phyloP scores from a whole-genome alignment of 2,888 invertebrate genomes.

The Agrotis ipsilon region DNA sequence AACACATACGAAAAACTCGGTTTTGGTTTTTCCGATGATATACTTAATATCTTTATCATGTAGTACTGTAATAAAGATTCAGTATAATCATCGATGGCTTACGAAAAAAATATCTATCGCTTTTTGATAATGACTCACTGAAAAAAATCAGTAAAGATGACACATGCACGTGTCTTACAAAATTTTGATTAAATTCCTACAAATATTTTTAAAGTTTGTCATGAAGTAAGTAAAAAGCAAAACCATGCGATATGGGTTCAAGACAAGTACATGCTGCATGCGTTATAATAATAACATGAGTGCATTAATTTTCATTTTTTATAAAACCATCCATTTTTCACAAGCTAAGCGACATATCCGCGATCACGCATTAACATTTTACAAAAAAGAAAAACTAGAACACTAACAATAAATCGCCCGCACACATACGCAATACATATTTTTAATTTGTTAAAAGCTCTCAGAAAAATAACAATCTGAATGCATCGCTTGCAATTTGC shows the following conservation, averaged over 20 bases:
- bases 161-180: neutral
- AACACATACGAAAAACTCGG: neutral
- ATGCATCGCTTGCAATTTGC: slow-evolving; percentile 85
- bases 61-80: slow-evolving; percentile 11
- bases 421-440: slow-evolving; percentile 66
- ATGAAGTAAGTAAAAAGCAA: neutral
- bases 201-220: neutral
- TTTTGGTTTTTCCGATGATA: slow-evolving; percentile 1
- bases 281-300: slow-evolving; percentile 13
- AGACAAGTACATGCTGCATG: neutral
- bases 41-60: slow-evolving; percentile 7
- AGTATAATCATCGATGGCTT: slow-evolving; percentile 18
- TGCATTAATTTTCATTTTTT: slow-evolving; percentile 23
- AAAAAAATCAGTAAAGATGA: neutral
- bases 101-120: neutral
- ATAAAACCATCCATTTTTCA: slow-evolving; percentile 47
- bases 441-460: slow-evolving; percentile 90
- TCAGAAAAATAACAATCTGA: slow-evolving; percentile 88
- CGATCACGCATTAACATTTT: slow-evolving; percentile 44
- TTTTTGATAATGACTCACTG: neutral
- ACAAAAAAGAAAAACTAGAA: slow-evolving; percentile 38
- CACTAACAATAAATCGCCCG: slow-evolving; percentile 54
- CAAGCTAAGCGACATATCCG: slow-evolving; percentile 46
- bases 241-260: too few relatives aligned
- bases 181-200: neutral